Percentiles rank a stretch among this genome's conserved stretches.
Evolutionary conservation across 2,797 vertebrate genomes (phyloP).

Genomic region (Lagorchestes hirsutus): DNA sequence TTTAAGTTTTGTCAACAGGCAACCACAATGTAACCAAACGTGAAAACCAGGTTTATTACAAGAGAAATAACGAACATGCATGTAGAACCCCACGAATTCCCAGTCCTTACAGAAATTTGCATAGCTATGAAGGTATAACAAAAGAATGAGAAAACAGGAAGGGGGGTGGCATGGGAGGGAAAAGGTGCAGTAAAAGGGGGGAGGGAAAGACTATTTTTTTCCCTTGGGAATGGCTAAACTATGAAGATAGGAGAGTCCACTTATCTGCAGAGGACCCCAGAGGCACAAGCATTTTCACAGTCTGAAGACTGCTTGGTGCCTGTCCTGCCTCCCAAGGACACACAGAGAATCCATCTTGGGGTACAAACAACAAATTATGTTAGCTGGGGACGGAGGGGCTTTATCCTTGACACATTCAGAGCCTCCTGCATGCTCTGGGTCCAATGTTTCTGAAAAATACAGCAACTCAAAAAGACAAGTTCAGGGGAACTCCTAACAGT

Average conservation of each 20-base stretch:
- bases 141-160: too few species aligned
- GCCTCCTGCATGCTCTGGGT: neutral
- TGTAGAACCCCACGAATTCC: too few species aligned
- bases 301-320: neutral
- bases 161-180: too few species aligned
- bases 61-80: too few species aligned
- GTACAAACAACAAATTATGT: neutral
- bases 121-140: too few species aligned
- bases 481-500: neutral
- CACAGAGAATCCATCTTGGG: neutral
- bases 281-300: neutral
- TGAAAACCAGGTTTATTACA: too few species aligned
- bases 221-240: neutral
- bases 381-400: neutral
- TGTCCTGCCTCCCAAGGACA: neutral
- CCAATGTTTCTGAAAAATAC: neutral
- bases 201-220: neutral
- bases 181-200: neutral
- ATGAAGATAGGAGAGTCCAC: neutral
- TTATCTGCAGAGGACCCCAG: neutral
- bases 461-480: neutral
- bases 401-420: neutral
- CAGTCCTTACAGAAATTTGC: too few species aligned
- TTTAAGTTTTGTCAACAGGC: neutral
- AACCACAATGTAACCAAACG: neutral